Percentiles rank a stretch among this genome's conserved stretches.
These are phyloP conservation scores for Apamea crenata DNA, from an alignment of 2,888 invertebrate genomes.

Conservation along the genomic window DNA sequence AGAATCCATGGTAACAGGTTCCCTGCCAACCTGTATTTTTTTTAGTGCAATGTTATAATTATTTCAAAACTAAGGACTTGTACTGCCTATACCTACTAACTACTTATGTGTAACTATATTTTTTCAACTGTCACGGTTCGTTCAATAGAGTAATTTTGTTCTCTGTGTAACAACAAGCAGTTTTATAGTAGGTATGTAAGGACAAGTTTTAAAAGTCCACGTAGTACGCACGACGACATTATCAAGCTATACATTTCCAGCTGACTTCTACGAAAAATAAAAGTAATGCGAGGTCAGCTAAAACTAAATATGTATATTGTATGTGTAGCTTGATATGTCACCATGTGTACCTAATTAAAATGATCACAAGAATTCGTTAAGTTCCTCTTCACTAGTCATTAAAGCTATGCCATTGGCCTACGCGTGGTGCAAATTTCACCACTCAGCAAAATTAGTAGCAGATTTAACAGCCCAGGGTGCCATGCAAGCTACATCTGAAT, in stretches of 20 bases:
- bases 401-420: not conserved
- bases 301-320: too few relatives aligned
- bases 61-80: not conserved
- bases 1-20: too few relatives aligned
- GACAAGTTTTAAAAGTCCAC: not conserved
- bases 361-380: not conserved
- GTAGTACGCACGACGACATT: too few relatives aligned
- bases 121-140: not conserved
- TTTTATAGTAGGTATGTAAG: not conserved
- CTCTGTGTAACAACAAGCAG: not conserved
- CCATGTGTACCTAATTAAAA: not conserved
- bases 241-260: too few relatives aligned
- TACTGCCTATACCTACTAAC: not conserved
- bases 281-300: too few relatives aligned
- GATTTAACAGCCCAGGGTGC: not conserved
- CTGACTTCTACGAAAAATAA: too few relatives aligned
- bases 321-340: too few relatives aligned
- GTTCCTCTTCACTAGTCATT: not conserved
- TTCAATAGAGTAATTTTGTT: not conserved
- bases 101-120: not conserved
- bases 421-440: not conserved
- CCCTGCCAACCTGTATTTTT: too few relatives aligned
- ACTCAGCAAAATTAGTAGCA: not conserved
- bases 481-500: not conserved
- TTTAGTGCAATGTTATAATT: not conserved